Evolutionary conservation across 2,797 vertebrate species (phyloP), one percentile per base, ranked within the genome.

Genomic region (Macrochelys suwanniensis): DNA sequence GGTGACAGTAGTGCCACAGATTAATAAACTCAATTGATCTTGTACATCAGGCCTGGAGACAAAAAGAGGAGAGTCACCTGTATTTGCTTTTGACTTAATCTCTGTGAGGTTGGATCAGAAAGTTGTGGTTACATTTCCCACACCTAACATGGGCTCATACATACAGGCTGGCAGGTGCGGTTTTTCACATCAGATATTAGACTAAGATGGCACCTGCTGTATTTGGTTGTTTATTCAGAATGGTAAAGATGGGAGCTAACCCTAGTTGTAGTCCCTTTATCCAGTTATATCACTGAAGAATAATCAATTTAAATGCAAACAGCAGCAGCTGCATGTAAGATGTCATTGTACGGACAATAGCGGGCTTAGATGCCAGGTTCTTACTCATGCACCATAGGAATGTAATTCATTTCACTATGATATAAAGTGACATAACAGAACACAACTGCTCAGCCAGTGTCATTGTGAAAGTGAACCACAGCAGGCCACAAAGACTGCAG

Each of bases 311-410:
- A 94, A 95, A 94, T 68, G 54, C 54, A 12, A 82, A 31, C 3
- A 23, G 71, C 85, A 94, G 91, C 92, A 97, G 93, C 94, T 95
- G 92, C 76, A 81, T 5, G 0, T 50, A 79, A 85, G 85, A 90
- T 93, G 83, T 71, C 82, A 92, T 50, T 76, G 85, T 31, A 94
- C 49, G 59, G 83, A 95, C 91, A 94, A 53, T 4, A 8, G 71
- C 83, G 81, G 57, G 71, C 80, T 94, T 61, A 74, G 87, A 92
- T 68, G 83, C 92, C 0, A 8, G 92, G 71, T 80, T 94, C 54
- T 95, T 93, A 85, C 71, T 95, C 84, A 56, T 1, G n/a, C 79
- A 74, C 26, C 19, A 42, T 76, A 84, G 93, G 74, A 92, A 61
- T 26, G 88, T 57, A 68, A 94, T 84, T 92, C 80, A 87, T 82